Evolutionary conservation across 1,140 invertebrate genomes (phyloP), one percentile per base, ranked within the genome.

Genomic region (Ceratina calcarata): DNA sequence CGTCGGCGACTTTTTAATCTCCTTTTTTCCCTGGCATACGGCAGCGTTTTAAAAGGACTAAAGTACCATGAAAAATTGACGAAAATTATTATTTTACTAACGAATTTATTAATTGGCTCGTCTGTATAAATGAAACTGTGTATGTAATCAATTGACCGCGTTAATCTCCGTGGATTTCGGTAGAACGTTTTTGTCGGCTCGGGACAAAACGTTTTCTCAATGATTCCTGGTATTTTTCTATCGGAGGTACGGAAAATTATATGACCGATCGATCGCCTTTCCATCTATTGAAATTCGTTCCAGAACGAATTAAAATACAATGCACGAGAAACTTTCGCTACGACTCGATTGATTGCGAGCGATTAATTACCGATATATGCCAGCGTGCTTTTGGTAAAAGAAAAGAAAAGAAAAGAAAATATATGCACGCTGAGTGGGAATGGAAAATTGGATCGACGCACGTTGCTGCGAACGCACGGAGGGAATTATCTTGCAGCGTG

Each of bases 301-400:
- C 22, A 15, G 27, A 45, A 27, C 2, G 24, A 71, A 78, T 78
- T 55, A 62, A 71, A 71, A 53, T 61, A 62, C 67, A 55, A 55
- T 22, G 55, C 16, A 22, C 1, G 20, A 6, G 4, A 71, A 57
- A 78, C 6, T 78, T 55, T 37, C 58, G 45, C 18, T 18, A 1
- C 2, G 15, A 4, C 2, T 20, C 15, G 20, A 64, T 55, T 32
- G 58, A 78, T 78, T 22, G 8, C n/a, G 3, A 0, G 2, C 66
- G 27, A 78, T 78, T 71, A 71, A 78, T 64, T 71, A 71, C 60
- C 45, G 20, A 55, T 62, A 62, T 45, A 53, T 22, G 51, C 45
- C 7, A 0, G 2, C 6, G 12, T 7, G 8, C 7, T 24, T 58
- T 20, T 1, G 10, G 16, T 49, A 22, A 6, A 24, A 58, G 24